Evolutionary conservation across 2,888 invertebrate genomes (phyloP), one percentile per base, ranked within the genome.

Genomic region (Sesamia inferens): DNA sequence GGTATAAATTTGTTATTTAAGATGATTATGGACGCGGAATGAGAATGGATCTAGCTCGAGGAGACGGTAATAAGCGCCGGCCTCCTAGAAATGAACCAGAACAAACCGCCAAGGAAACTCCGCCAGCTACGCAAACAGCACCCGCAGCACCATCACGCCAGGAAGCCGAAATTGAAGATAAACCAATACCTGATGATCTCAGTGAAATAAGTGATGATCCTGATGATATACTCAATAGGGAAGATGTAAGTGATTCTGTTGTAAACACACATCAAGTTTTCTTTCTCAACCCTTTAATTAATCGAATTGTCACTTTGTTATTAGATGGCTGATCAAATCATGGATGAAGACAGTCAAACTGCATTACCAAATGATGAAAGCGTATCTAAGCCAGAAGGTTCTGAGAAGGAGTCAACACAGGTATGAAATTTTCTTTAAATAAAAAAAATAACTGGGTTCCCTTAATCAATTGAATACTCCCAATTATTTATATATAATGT

Each of bases 191-290:
- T 85, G 97, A 97, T 89, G 98, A 98, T 91, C 97, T 98, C 19
- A 98, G 98, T 92, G 98, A 98, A 93, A 98, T 98, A 78, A 98
- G 98, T 90, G 98, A 98, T 87, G 98, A 98, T 92, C 98, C 98
- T 70, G 98, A 98, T 92, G 98, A 98, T 88, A 98, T 98, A 89
- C 96, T 98, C 7, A 98, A 98, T 82, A 97, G 98, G 93, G 98
- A 97, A 88, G 98, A 98, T 92, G 97, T 96, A 89, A 93, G 93
- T 86, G 54, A 68, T 78, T 39, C 42, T 54, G 71, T 42, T 59
- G 63, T 22, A 19, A 55, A 31, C 16, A 42, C 7, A 51, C 5
- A 24, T 71, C 39, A 11, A 1, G 0, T 54, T 31, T 24, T 39
- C 6, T 22, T 31, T 4, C 2, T 0, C 0, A 54, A 51, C 13